Conservation (phyloP, 2,888 invertebrate species). For the Epistrophella euchroma region DNA sequence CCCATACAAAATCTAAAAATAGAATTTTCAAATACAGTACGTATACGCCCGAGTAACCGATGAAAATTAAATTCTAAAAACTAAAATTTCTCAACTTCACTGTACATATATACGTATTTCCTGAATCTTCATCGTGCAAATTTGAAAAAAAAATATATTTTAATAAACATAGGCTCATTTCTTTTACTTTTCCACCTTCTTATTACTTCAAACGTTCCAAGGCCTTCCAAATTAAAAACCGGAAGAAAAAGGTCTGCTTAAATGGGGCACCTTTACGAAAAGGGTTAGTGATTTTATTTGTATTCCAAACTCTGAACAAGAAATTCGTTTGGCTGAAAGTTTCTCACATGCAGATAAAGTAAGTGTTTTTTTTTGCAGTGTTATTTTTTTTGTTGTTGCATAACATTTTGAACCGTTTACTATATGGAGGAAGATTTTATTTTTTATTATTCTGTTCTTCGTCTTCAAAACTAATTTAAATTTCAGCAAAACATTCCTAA, state of each 20-base stretch:
- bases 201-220: conserved; percentile 6
- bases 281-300: conserved; percentile 41
- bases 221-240: not conserved
- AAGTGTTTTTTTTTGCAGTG: not conserved
- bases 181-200: not conserved
- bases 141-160: not conserved
- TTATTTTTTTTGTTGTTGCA: not conserved
- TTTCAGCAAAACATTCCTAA: conserved; percentile 43
- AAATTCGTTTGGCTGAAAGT: conserved; percentile 39
- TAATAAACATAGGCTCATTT: not conserved
- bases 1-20: not conserved
- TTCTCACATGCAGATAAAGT: not conserved
- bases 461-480: conserved; percentile 42
- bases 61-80: not conserved
- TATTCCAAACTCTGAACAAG: not conserved
- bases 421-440: conserved; percentile 32
- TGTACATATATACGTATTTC: not conserved
- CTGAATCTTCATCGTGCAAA: not conserved
- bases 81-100: not conserved
- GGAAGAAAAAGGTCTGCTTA: conserved; percentile 23
- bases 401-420: conserved; percentile 9
- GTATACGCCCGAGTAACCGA: not conserved
- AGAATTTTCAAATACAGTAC: not conserved
- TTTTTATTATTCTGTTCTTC: conserved; percentile 33
- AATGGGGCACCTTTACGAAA: conserved; percentile 10